A percentile compares a stretch with the other conserved stretches of the same genome.
Conservation (phyloP, 2,888 invertebrate genomes). For the Lypha dubia region DNA sequence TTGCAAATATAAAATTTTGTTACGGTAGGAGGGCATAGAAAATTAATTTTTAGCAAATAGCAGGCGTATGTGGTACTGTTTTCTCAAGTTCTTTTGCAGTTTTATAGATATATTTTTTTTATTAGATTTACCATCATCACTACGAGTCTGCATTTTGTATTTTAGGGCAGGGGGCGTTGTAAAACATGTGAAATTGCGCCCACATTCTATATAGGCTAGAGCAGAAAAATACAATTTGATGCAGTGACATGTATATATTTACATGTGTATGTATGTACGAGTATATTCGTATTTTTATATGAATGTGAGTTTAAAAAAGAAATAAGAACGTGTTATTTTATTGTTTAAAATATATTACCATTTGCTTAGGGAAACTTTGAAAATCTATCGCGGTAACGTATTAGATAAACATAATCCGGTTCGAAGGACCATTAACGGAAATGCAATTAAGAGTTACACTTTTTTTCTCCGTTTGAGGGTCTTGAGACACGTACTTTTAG, state of each 20-base stretch:
- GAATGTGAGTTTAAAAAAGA: background rate
- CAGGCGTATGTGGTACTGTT: constrained; percentile 55
- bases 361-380: too few species aligned
- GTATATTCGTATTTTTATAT: too few species aligned
- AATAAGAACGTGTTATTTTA: too few species aligned
- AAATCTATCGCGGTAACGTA: too few species aligned
- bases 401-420: background rate
- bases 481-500: too few species aligned
- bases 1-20: constrained; percentile 54
- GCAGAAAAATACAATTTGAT: constrained; percentile 14
- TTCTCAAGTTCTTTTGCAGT: background rate
- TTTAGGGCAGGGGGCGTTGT: constrained; percentile 66
- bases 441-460: background rate
- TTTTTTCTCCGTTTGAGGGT: too few species aligned
- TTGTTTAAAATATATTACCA: too few species aligned
- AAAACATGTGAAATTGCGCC: constrained; percentile 63
- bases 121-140: constrained; percentile 25
- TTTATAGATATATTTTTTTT: background rate
- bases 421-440: background rate
- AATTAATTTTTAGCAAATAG: constrained; percentile 56
- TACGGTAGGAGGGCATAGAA: constrained; percentile 68
- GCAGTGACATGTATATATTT: constrained; percentile 57
- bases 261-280: background rate
- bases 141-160: background rate
- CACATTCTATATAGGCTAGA: constrained; percentile 34